phyloP scores from a whole-genome alignment of 2,888 invertebrate species.

The Petrolisthes cinctipes region DNA sequence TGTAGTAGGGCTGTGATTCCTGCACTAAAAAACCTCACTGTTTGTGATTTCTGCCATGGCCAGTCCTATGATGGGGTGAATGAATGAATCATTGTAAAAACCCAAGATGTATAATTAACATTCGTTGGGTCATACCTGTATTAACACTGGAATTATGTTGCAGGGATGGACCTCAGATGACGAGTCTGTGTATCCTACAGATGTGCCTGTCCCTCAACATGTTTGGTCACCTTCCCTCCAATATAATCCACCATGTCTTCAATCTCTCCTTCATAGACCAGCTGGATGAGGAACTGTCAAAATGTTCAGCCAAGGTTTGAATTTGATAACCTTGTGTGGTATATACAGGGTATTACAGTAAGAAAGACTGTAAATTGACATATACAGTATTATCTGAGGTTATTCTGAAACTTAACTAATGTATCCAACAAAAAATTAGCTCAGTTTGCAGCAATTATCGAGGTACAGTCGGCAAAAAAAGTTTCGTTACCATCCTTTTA shows the following conservation, averaged over 20 bases:
- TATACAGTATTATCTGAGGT: not conserved
- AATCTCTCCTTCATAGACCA: constrained; percentile 75
- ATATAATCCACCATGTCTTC: constrained; percentile 74
- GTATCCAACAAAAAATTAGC: no score
- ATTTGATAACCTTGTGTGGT: not conserved
- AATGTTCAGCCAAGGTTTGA: constrained; percentile 74
- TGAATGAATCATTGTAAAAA: no score
- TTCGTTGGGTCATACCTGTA: not conserved
- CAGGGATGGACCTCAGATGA: constrained; percentile 75
- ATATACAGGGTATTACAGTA: no score
- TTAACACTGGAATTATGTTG: constrained; percentile 65
- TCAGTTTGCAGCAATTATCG: no score
- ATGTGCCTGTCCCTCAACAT: constrained; percentile 73
- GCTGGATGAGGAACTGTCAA: constrained; percentile 74
- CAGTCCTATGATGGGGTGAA: no score
- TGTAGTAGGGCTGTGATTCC: no score
- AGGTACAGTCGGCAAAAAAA: no score
- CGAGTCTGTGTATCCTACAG: constrained; percentile 73
- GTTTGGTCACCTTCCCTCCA: constrained; percentile 73
- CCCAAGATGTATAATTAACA: not conserved
- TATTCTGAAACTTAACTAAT: no score
- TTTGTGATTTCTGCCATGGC: no score
- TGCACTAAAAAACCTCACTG: no score
- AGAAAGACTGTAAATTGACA: not conserved
- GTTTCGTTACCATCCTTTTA: no score